phyloP scores from a whole-genome alignment of 2,888 invertebrate species.

The Zaprionus obscuricornis region DNA sequence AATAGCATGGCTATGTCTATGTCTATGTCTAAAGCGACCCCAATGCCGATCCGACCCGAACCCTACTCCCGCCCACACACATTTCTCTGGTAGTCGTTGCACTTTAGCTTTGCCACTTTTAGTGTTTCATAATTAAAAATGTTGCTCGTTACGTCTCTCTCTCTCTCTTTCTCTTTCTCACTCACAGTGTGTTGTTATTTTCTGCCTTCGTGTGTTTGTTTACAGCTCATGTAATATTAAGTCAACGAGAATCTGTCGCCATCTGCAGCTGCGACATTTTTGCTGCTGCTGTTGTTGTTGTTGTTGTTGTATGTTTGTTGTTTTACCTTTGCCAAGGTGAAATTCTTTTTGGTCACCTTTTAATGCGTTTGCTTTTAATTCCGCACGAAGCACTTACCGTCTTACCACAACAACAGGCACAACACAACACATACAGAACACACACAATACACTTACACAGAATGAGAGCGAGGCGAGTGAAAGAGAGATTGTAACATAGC shows the following conservation, averaged over 20 bases:
- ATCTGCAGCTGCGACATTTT: conserved; percentile 72
- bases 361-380: conserved; percentile 77
- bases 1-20: conserved; percentile 78
- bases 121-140: conserved; percentile 83
- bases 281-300: conserved; percentile 37
- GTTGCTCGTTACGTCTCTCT: conserved; percentile 71
- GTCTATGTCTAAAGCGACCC: conserved; percentile 49
- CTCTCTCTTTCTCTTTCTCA: conserved; percentile 25
- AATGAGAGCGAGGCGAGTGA: too few species aligned
- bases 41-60: conserved; percentile 23
- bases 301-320: conserved; percentile 27
- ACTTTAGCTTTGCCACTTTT: conserved; percentile 80
- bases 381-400: conserved; percentile 67
- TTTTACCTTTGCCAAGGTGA: conserved; percentile 64
- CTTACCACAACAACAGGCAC: conserved; percentile 42
- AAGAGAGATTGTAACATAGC: conserved; percentile 22
- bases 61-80: conserved; percentile 5
- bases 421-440: conserved; percentile 4
- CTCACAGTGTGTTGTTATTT: background rate
- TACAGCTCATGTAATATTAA: conserved; percentile 59
- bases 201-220: conserved; percentile 8
- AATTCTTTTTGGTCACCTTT: conserved; percentile 76
- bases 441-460: background rate
- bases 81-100: conserved; percentile 54
- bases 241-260: conserved; percentile 48